Conservation (phyloP, 1,140 invertebrate genomes). For the Pogonomyrmex californicus region DNA sequence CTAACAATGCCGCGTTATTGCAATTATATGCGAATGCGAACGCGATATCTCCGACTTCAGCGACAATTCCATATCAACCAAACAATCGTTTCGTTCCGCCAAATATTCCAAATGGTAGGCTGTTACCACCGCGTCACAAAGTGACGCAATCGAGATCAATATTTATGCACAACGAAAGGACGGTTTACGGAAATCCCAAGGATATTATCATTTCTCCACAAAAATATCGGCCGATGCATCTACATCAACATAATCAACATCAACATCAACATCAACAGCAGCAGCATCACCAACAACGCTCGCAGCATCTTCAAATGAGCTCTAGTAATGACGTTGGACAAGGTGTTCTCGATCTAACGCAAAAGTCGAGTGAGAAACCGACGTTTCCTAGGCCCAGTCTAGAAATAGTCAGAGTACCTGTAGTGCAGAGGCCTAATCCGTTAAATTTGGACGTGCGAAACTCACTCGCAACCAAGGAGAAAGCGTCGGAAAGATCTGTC, state of each 20-base stretch:
- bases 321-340: conserved; percentile 51
- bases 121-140: conserved; percentile 85
- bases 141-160: conserved; percentile 90
- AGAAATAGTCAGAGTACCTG: conserved; percentile 85
- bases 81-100: conserved; percentile 80
- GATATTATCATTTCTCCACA: conserved; percentile 88
- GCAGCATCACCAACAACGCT: conserved; percentile 49
- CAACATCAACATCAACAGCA: conserved; percentile 36
- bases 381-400: conserved; percentile 82
- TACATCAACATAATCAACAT: conserved; percentile 49
- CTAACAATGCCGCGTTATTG: conserved; percentile 86
- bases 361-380: conserved; percentile 73
- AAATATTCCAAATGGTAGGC: conserved; percentile 75
- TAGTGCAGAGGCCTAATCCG: conserved; percentile 83
- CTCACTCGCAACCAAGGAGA: conserved; percentile 63
- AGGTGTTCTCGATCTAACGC: conserved; percentile 83
- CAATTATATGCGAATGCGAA: conserved; percentile 86
- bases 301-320: conserved; percentile 39
- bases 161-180: conserved; percentile 89
- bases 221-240: conserved; percentile 76
- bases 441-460: conserved; percentile 82
- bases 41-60: conserved; percentile 60
- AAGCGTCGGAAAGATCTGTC: conserved; percentile 29
- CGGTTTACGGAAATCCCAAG: conserved; percentile 91
- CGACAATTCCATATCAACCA: conserved; percentile 43